Evolutionary conservation across 2,113 vertebrate genomes (phyloP).

Genomic region (Paedocypris sp.): DNA sequence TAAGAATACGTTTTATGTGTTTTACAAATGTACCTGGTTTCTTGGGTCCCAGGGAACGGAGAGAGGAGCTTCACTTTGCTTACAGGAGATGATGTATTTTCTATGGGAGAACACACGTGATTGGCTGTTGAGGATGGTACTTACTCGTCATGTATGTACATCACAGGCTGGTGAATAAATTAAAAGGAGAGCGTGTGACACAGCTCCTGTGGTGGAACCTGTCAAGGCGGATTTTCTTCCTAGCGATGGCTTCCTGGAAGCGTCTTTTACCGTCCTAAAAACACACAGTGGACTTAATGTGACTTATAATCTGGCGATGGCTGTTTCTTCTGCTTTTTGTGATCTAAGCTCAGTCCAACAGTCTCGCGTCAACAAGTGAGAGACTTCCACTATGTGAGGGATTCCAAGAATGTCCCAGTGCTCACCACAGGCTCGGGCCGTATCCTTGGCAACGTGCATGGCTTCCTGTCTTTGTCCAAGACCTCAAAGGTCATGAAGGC

Average conservation of each 20-base stretch:
- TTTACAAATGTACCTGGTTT: slow-evolving; percentile 74
- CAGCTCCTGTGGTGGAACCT: no score
- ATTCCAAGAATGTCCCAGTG: not conserved
- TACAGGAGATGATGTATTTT: slow-evolving; percentile 85
- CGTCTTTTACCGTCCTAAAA: slow-evolving; percentile 81
- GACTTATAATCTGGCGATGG: not conserved
- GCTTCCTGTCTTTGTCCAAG: slow-evolving; percentile 66
- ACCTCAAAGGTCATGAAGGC: slow-evolving; percentile 96
- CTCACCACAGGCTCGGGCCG: slow-evolving; percentile 78
- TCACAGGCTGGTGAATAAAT: no score
- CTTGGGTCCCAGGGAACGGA: slow-evolving; percentile 92
- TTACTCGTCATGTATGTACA: no score
- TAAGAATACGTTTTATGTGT: no score
- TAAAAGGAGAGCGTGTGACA: no score
- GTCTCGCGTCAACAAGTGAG: not conserved
- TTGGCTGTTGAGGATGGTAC: no score
- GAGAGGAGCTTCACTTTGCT: slow-evolving; percentile 75
- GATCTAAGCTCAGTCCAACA: not conserved
- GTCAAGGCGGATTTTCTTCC: slow-evolving; percentile 87
- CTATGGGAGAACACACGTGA: slow-evolving; percentile 46
- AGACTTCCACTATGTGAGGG: not conserved
- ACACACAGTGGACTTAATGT: not conserved
- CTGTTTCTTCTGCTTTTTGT: not conserved
- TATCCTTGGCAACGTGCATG: slow-evolving; percentile 67
- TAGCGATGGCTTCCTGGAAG: slow-evolving; percentile 80